These are phyloP conservation scores for Mamestra brassicae DNA, from an alignment of 2,888 invertebrate genomes.

Conservation along the genomic window DNA sequence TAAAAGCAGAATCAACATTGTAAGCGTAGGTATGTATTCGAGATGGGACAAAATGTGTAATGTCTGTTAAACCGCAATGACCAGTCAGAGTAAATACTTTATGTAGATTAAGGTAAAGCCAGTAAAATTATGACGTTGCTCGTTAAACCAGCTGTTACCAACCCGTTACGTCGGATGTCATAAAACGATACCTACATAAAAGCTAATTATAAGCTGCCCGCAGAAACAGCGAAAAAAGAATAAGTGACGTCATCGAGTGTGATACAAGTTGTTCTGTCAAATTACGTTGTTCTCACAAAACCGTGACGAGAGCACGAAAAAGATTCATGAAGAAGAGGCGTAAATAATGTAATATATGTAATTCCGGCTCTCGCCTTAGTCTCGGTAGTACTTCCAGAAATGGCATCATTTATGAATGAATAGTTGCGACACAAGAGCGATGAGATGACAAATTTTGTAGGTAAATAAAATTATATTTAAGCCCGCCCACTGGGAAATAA, in stretches of 20 bases:
- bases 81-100: slow-evolving; percentile 44
- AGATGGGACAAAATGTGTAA: slow-evolving; percentile 5
- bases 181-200: slow-evolving; percentile 83
- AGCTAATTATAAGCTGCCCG: slow-evolving; percentile 83
- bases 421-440: slow-evolving; percentile 10
- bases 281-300: slow-evolving; percentile 37
- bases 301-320: slow-evolving; percentile 19
- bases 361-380: slow-evolving; percentile 9
- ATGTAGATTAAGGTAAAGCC: slow-evolving; percentile 71
- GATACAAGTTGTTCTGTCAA: slow-evolving; percentile 57
- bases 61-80: slow-evolving; percentile 19
- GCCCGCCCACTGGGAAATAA: slow-evolving; percentile 44
- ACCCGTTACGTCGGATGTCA: slow-evolving; percentile 83
- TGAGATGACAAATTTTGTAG: slow-evolving; percentile 39
- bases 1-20: slow-evolving; percentile 6
- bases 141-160: slow-evolving; percentile 80
- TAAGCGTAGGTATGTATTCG: neutral
- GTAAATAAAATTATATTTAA: slow-evolving; percentile 46
- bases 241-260: slow-evolving; percentile 65
- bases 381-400: slow-evolving; percentile 1
- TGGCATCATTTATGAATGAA: slow-evolving; percentile 14
- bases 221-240: slow-evolving; percentile 65
- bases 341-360: slow-evolving; percentile 15
- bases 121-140: slow-evolving; percentile 81
- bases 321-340: slow-evolving; percentile 28